Evolutionary conservation across 1,140 invertebrate genomes (phyloP).

Genomic region (Drosophila mojavensis): DNA sequence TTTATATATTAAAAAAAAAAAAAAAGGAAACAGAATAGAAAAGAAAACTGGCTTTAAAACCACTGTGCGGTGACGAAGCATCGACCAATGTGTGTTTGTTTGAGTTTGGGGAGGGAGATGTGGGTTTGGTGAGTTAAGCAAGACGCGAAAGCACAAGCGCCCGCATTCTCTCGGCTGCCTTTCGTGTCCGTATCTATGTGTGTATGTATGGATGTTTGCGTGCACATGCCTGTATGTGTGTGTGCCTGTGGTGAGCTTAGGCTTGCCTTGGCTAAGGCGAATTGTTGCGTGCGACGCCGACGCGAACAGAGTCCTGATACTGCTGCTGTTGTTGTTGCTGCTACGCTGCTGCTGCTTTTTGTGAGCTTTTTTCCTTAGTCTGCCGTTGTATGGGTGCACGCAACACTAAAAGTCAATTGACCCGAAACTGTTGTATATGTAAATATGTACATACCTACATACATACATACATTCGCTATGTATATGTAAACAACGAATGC

Average conservation of each 20-base stretch:
- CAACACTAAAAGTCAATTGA: constrained; percentile 80
- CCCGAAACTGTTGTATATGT: constrained; percentile 60
- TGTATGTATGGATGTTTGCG: constrained; percentile 22
- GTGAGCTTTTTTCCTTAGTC: constrained; percentile 69
- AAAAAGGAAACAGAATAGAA: constrained; percentile 1
- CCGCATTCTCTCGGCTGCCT: constrained; percentile 20
- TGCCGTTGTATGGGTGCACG: constrained; percentile 55
- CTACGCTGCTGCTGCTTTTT: constrained; percentile 47
- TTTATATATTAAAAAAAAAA: neutral
- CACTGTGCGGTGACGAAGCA: constrained; percentile 60
- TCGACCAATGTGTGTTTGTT: neutral
- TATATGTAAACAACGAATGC: constrained; percentile 15
- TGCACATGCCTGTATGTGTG: constrained; percentile 15
- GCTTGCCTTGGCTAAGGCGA: constrained; percentile 66
- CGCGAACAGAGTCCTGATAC: constrained; percentile 38
- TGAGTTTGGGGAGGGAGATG: neutral
- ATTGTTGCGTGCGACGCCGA: constrained; percentile 70
- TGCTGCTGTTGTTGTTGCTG: constrained; percentile 19
- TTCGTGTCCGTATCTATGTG: constrained; percentile 11
- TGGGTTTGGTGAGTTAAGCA: constrained; percentile 33
- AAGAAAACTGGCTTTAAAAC: constrained; percentile 16
- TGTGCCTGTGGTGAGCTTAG: constrained; percentile 60
- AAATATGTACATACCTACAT: constrained; percentile 12
- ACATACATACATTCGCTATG: constrained; percentile 5
- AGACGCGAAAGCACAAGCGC: constrained; percentile 39